Base-by-base conservation (phyloP, 2,797 vertebrate genomes). In the Holocentrus rufus region DNA sequence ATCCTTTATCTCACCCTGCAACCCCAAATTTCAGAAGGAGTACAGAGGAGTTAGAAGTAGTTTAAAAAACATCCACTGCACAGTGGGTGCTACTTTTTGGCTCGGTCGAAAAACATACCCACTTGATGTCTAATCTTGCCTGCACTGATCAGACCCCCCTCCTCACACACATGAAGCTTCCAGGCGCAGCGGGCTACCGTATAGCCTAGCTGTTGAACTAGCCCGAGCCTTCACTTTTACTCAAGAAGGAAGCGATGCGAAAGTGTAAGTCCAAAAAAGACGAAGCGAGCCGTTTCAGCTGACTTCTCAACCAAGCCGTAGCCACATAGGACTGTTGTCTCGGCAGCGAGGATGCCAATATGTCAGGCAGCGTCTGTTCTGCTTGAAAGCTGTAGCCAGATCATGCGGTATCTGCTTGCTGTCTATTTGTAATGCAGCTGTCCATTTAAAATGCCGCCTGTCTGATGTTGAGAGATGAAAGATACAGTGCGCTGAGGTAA, bases 71-170 rank as follows among this genome's bases (percentile, higher is more conserved):
- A 52, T 83, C 34, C 47, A 59, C n/a, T 47, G n/a, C 69, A 27
- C 65, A 81, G 72, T 39, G 31, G 70, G 73, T 25, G 47, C 18
- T 72, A 68, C 42, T 70, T 82, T 84, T 84, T 68, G 63, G 58
- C 69, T 77, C 42, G 57, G 42, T 61, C 75, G 67, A 75, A 84
- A 79, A 85, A 52, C 22, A 56, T 54, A 23, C 69, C 82, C 74
- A 50, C 83, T 88, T 47, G 69, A 79, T 80, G 81, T 90, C 76
- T 89, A 76, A 84, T 87, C 82, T 85, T 49, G 62, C 69, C 52
- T 47, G 73, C 84, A 91, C 88, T 90, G 90, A 91, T 91, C 88
- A 84, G 81, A 78, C 85, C 79, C 81, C 81, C 84, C 85, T 71
- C 56, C 82, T 58, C 25, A 1, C 65, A 74, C 79, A 69, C 44